Percentiles rank a stretch among this genome's conserved stretches.
These are phyloP conservation scores for Polylopha cassiicola DNA, from an alignment of 2,888 invertebrate species.

Conservation along the genomic window DNA sequence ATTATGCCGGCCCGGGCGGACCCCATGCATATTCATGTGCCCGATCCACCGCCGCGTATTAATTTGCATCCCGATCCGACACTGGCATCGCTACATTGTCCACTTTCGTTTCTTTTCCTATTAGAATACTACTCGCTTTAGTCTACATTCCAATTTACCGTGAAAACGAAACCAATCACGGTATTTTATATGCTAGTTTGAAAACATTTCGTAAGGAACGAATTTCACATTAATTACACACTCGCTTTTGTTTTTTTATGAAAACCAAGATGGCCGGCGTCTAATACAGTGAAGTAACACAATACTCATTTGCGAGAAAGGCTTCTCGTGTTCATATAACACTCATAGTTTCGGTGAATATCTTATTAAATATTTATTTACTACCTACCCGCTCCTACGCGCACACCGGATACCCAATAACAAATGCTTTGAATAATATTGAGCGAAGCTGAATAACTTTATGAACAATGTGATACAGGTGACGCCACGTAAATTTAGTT, in stretches of 20 bases:
- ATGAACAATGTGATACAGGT: background rate
- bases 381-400: constrained; percentile 1
- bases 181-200: too few species aligned
- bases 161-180: constrained; percentile 39
- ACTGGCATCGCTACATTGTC: constrained; percentile 54
- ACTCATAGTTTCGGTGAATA: background rate
- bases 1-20: constrained; percentile 62
- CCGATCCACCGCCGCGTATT: constrained; percentile 69
- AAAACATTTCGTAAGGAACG: too few species aligned
- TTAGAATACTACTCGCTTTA: constrained; percentile 36
- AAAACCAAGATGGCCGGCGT: constrained; percentile 3
- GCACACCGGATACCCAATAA: background rate
- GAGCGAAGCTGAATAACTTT: background rate
- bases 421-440: constrained; percentile 5
- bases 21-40: constrained; percentile 72
- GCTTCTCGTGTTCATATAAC: constrained; percentile 7
- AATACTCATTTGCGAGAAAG: constrained; percentile 9
- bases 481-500: background rate
- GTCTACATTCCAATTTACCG: constrained; percentile 45
- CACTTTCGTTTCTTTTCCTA: constrained; percentile 62
- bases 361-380: constrained; percentile 14
- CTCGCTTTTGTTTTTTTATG: too few species aligned
- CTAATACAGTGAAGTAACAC: constrained; percentile 2
- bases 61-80: constrained; percentile 70
- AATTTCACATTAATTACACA: too few species aligned